Base-by-base conservation (phyloP, 37 sponge, comb jelly and placozoan genomes). In the Aplysina aerophoba region DNA sequence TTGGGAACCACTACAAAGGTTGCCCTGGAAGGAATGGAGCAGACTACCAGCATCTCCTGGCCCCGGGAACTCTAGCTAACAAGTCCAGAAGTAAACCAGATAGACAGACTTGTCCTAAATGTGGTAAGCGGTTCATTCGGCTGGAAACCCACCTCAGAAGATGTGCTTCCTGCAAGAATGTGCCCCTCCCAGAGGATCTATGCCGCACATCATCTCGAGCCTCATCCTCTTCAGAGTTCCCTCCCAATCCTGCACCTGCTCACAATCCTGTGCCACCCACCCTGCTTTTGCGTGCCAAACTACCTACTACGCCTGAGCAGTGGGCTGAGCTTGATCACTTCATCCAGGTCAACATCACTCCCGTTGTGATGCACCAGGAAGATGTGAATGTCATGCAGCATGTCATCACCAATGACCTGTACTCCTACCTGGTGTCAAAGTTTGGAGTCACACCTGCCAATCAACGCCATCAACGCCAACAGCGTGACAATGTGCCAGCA, bases 11-110 rank as follows among this genome's bases (percentile, higher is more conserved):
- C 71, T 69, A 31, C 33, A 69, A 69, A 6, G 71, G 71, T 6
- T 69, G 71, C 30, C 71, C 71, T 31, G 71, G 28, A 35, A 69
- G 71, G 71, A 69, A 69, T 69, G 71, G 71, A 25, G 71, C 71
- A 30, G 71, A 69, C 71, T 69, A 69, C 71, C 27, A 69, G 1
- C 71, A 69, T 16, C 71, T 69, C 2, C 30, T 69, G 34, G 13
- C 71, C 34, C 71, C 13, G 71, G 28, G 71, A 69, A 69, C 71
- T 4, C 71, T 69, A 6, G 71, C 13, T 3, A 69, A 69, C 71
- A 69, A 69, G 6, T 69, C 71, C 34, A 69, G 6, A 6, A 6
- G 71, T 0, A 69, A 69, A 6, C 35, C 71, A 16, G 28, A 69
- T 33, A 69, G 28, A 6, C 33, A 30, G 34, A 0, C 71, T 31